Conservation (phyloP, 2,797 vertebrate genomes). For the Graptemys geographica region DNA sequence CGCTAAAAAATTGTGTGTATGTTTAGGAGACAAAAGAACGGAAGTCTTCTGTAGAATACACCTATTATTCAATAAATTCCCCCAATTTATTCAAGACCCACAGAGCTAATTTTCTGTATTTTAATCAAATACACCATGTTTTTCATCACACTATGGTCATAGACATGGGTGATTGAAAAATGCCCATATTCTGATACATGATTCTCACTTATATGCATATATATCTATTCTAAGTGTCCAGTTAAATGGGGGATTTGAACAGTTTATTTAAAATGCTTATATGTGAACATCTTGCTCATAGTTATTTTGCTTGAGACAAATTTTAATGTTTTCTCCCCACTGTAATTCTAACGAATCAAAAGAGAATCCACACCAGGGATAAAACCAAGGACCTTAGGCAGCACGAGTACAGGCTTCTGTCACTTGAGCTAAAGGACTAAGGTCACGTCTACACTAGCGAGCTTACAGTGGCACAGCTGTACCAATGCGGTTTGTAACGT, state of each 20-base stretch:
- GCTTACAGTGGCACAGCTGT: too few species aligned
- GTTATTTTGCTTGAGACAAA: background rate
- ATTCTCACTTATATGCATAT: constrained; percentile 14
- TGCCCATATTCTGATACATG: background rate
- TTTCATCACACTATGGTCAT: background rate
- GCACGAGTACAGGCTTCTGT: background rate
- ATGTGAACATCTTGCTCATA: background rate
- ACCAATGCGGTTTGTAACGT: background rate
- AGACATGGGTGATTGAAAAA: background rate
- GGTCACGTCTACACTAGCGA: too few species aligned
- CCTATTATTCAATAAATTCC: background rate
- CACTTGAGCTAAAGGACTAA: background rate
- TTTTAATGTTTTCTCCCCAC: background rate
- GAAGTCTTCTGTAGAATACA: background rate
- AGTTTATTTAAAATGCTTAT: constrained; percentile 19
- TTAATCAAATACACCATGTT: background rate
- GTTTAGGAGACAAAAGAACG: background rate
- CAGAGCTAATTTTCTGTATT: background rate
- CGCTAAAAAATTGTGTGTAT: background rate
- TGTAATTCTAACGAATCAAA: background rate
- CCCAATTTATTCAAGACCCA: background rate
- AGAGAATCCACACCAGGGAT: background rate
- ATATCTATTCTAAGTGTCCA: background rate
- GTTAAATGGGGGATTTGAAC: constrained; percentile 2
- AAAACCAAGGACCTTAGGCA: background rate